Evolutionary conservation across 2,888 invertebrate genomes (phyloP).

Genomic region (Lasioglossum lativentre): DNA sequence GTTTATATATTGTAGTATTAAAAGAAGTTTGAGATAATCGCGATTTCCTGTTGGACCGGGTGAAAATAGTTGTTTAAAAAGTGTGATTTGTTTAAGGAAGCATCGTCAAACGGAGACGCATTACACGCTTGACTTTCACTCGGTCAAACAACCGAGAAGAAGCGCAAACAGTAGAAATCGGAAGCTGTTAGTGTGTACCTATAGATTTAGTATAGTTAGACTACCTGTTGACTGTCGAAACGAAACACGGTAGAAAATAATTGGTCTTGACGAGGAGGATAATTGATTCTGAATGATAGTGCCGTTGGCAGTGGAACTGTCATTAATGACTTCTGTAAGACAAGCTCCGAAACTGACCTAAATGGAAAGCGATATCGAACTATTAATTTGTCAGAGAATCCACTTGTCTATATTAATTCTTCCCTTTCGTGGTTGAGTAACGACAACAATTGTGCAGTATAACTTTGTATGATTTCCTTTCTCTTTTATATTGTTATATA

Average conservation of each 20-base stretch:
- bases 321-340: not conserved
- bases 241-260: not conserved
- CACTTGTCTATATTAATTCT: not conserved
- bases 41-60: not conserved
- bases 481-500: not conserved
- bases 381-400: not conserved
- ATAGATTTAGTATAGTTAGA: not conserved
- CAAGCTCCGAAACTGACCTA: not conserved
- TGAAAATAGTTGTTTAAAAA: not conserved
- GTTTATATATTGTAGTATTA: too few relatives aligned
- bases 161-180: slow-evolving; percentile 4
- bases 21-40: not conserved
- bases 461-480: not conserved
- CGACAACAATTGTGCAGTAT: not conserved
- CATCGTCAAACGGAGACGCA: not conserved
- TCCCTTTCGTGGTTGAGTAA: not conserved
- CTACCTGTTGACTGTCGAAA: not conserved
- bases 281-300: not conserved
- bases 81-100: not conserved
- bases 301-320: not conserved
- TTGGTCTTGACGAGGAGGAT: not conserved
- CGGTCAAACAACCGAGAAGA: not conserved
- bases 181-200: not conserved
- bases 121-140: not conserved
- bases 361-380: not conserved